Evolutionary conservation across 2,113 vertebrate genomes (phyloP).

Genomic region (Seriola dumerili): DNA sequence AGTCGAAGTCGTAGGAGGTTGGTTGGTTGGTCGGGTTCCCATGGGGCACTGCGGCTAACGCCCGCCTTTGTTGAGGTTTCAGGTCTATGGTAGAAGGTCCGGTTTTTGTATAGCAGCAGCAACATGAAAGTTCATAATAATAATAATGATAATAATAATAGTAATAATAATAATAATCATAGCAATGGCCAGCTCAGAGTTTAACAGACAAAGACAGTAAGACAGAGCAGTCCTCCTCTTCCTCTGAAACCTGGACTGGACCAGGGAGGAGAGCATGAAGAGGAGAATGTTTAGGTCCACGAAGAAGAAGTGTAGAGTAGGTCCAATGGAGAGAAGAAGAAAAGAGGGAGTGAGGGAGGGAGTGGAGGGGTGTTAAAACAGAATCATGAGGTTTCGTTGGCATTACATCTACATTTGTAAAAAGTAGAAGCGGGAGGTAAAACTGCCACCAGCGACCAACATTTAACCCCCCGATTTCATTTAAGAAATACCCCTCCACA

Average conservation of each 20-base stretch:
- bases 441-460: conserved; percentile 28
- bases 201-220: conserved; percentile 75
- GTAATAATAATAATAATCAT: conserved; percentile 51
- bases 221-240: conserved; percentile 54
- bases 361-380: background rate
- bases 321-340: conserved; percentile 61
- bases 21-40: conserved; percentile 57
- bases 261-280: conserved; percentile 21
- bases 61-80: conserved; percentile 83
- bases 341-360: background rate
- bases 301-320: conserved; percentile 60
- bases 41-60: conserved; percentile 56
- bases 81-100: conserved; percentile 86
- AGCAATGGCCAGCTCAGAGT: conserved; percentile 83
- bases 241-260: conserved; percentile 34
- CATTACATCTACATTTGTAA: conserved; percentile 43
- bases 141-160: conserved; percentile 30
- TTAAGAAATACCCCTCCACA: background rate
- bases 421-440: conserved; percentile 56
- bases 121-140: conserved; percentile 67
- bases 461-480: conserved; percentile 8
- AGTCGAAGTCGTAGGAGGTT: conserved; percentile 53
- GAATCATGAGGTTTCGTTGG: conserved; percentile 64
- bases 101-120: conserved; percentile 85
- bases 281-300: conserved; percentile 71